These are phyloP conservation scores for Solenodon paradoxus DNA, from an alignment of 2,113 vertebrate species.

Conservation along the genomic window DNA sequence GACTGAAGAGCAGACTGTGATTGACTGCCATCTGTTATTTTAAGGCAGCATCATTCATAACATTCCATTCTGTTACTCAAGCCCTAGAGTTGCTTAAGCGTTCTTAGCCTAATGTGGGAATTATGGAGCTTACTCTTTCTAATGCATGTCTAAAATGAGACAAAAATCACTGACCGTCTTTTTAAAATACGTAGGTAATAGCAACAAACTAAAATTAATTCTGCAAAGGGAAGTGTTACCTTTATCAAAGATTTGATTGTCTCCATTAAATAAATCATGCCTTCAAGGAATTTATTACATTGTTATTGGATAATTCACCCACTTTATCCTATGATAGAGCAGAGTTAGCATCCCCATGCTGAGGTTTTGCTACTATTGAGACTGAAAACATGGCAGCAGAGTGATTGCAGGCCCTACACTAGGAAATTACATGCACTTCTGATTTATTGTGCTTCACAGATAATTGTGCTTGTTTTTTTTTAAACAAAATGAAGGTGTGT, in stretches of 20 bases:
- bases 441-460: no score
- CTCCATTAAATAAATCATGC: background rate
- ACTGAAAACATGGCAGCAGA: background rate
- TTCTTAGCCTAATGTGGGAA: background rate
- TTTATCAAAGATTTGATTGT: conserved; percentile 21
- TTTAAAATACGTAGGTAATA: background rate
- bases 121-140: background rate
- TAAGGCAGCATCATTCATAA: background rate
- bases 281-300: background rate
- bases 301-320: background rate
- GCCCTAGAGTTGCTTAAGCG: background rate
- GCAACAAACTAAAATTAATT: background rate
- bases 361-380: background rate
- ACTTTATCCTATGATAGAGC: background rate
- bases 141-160: background rate
- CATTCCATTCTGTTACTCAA: background rate
- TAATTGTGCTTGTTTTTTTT: no score
- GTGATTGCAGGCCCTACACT: background rate
- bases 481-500: background rate
- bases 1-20: background rate
- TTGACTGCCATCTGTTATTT: background rate
- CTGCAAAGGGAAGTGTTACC: background rate
- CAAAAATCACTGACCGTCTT: background rate
- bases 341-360: background rate
- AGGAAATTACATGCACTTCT: background rate